Evolutionary conservation across 2,888 invertebrate genomes (phyloP).

Genomic region (Diarsia mendica): DNA sequence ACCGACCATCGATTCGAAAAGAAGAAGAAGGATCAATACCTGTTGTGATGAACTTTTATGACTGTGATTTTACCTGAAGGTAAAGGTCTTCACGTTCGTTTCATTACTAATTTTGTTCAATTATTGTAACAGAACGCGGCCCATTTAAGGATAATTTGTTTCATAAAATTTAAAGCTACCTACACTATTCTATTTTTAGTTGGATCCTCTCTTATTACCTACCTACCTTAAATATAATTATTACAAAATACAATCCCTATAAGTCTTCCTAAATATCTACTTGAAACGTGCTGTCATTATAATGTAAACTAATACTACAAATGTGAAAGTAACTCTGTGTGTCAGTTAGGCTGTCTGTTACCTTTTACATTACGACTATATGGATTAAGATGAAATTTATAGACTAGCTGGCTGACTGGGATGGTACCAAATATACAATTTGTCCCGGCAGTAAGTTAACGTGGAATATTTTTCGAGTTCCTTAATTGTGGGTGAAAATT

Average conservation of each 20-base stretch:
- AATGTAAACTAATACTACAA: not conserved
- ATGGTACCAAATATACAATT: not conserved
- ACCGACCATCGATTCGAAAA: no score
- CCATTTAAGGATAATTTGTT: not conserved
- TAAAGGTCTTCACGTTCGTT: not conserved
- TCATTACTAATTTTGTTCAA: not conserved
- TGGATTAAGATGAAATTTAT: not conserved
- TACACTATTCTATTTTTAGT: not conserved
- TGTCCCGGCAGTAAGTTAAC: not conserved
- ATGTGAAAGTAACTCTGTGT: not conserved
- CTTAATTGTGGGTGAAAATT: not conserved
- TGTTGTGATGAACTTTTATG: not conserved
- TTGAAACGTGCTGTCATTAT: not conserved
- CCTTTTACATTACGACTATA: not conserved
- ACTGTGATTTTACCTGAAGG: not conserved
- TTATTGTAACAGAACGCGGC: not conserved
- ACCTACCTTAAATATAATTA: not conserved
- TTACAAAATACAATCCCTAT: not conserved
- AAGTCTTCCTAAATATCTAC: not conserved
- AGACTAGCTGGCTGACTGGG: no score
- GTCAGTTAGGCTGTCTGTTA: not conserved
- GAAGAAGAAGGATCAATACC: no score
- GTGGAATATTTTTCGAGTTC: not conserved
- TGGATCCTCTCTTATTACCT: slow-evolving; percentile 10
- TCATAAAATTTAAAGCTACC: not conserved